Evolutionary conservation across 2,888 invertebrate genomes (phyloP).

Genomic region (Conomelus anceps): DNA sequence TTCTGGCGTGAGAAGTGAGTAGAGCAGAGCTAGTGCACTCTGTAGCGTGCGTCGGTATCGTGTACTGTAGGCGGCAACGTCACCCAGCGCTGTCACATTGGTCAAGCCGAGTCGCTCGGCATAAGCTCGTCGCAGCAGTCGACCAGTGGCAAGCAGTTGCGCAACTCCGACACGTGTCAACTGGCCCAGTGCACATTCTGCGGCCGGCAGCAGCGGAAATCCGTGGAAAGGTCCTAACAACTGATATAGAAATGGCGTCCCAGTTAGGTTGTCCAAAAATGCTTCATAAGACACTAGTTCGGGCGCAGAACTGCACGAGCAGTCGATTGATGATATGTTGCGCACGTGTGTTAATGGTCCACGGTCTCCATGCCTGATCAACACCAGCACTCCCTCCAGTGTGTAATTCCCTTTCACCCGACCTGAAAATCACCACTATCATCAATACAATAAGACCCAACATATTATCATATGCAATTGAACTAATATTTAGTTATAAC

Average conservation of each 20-base stretch:
- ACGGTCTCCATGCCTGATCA: slow-evolving; percentile 83
- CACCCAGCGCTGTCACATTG: slow-evolving; percentile 44
- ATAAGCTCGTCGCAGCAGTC: slow-evolving; percentile 50
- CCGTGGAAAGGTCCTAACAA: slow-evolving; percentile 75
- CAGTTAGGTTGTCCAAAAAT: slow-evolving; percentile 52
- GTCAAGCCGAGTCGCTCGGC: slow-evolving; percentile 56
- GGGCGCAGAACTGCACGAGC: slow-evolving; percentile 43
- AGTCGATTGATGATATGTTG: slow-evolving; percentile 70
- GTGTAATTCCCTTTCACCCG: slow-evolving; percentile 52
- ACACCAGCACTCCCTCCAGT: slow-evolving; percentile 62
- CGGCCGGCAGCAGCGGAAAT: slow-evolving; percentile 68
- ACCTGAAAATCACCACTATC: slow-evolving; percentile 39
- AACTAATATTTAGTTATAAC: not conserved
- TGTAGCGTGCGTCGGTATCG: slow-evolving; percentile 85
- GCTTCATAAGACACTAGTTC: slow-evolving; percentile 41
- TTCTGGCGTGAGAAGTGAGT: slow-evolving; percentile 56
- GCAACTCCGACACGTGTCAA: slow-evolving; percentile 58
- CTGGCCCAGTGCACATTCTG: slow-evolving; percentile 75
- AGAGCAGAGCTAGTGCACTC: slow-evolving; percentile 74
- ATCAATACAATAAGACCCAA: not conserved
- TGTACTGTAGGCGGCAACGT: slow-evolving; percentile 68
- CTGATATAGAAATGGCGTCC: slow-evolving; percentile 42
- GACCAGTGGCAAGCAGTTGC: slow-evolving; percentile 75
- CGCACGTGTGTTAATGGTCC: slow-evolving; percentile 79
- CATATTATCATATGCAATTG: too few relatives aligned